These are phyloP conservation scores for Alectura lathami DNA, from an alignment of 2,113 vertebrate species.

Conservation along the genomic window DNA sequence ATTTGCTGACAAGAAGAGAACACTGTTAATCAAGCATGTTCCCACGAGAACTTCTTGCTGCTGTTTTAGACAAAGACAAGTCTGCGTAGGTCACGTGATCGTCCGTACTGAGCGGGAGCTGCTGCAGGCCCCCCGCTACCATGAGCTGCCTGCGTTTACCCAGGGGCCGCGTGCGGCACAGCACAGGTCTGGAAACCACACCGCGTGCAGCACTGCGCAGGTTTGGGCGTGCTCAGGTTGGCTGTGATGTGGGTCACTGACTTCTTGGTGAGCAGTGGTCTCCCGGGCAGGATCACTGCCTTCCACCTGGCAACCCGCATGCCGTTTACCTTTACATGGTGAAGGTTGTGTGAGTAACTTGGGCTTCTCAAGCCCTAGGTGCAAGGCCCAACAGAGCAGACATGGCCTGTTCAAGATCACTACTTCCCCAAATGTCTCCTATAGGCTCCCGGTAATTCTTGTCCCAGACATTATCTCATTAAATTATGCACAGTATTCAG, in stretches of 20 bases:
- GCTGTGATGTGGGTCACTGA: neutral
- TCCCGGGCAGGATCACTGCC: neutral
- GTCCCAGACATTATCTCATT: neutral
- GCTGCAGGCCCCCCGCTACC: neutral
- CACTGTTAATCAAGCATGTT: rapidly evolving
- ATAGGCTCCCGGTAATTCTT: neutral
- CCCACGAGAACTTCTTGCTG: neutral
- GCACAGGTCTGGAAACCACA: neutral
- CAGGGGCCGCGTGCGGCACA: neutral
- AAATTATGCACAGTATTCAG: neutral
- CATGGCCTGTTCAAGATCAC: neutral
- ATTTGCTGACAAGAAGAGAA: neutral
- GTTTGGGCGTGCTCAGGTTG: neutral
- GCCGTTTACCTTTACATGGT: neutral
- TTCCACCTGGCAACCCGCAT: too few relatives aligned
- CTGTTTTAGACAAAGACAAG: neutral
- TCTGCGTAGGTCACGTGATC: neutral
- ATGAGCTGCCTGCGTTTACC: neutral
- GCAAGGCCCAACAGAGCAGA: neutral
- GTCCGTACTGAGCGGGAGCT: neutral
- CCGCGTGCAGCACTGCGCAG: neutral
- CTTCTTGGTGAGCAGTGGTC: neutral
- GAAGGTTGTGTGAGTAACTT: neutral
- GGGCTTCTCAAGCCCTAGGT: neutral
- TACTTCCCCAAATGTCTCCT: neutral